A percentile compares a stretch with the other conserved stretches of the same genome.
These are phyloP conservation scores for Trematocara macrostoma DNA, from an alignment of 2,113 vertebrate species.

Conservation along the genomic window DNA sequence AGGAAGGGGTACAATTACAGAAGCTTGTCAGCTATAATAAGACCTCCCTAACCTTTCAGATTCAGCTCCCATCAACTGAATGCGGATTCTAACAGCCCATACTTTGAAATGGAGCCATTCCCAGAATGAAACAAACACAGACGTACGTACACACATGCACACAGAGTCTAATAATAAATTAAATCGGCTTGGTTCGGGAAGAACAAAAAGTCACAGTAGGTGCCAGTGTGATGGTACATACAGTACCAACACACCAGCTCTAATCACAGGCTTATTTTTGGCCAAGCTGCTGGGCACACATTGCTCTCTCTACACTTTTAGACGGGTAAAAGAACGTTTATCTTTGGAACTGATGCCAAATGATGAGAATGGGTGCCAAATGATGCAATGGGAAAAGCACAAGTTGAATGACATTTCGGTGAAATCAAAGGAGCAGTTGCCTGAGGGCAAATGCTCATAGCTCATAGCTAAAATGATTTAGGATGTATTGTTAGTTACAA, in stretches of 20 bases:
- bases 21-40: constrained; percentile 51
- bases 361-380: constrained; percentile 10
- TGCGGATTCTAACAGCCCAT: constrained; percentile 14
- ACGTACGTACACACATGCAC: constrained; percentile 4
- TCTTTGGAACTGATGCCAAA: constrained; percentile 4
- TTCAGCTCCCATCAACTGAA: constrained; percentile 24
- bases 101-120: constrained; percentile 32
- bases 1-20: constrained; percentile 44
- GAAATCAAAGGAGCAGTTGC: not conserved
- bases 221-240: constrained; percentile 8
- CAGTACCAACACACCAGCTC: not conserved
- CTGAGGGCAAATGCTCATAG: not conserved
- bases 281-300: not conserved
- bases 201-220: constrained; percentile 45
- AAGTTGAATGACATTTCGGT: not conserved
- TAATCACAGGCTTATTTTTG: constrained; percentile 40
- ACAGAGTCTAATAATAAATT: constrained; percentile 54
- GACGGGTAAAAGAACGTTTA: constrained; percentile 46
- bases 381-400: constrained; percentile 9
- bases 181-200: not conserved
- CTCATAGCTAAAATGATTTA: not conserved
- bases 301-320: not conserved
- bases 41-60: constrained; percentile 46
- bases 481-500: not conserved
- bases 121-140: constrained; percentile 5